phyloP scores from a whole-genome alignment of 2,113 vertebrate species.

The Cebus imitator region DNA sequence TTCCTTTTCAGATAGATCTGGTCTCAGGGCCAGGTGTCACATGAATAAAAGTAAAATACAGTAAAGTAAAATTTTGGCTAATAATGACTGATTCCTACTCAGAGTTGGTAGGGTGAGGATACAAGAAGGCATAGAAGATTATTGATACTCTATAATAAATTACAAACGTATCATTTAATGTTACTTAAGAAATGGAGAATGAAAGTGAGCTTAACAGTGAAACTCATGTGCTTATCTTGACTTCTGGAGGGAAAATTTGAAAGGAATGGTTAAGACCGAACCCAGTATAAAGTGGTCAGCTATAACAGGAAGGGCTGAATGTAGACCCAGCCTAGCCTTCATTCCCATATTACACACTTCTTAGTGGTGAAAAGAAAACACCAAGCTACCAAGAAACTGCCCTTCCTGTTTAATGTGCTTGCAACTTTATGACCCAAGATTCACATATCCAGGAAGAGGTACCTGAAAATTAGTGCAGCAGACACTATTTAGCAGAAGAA shows the following conservation, averaged over 20 bases:
- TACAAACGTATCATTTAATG: neutral
- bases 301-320: neutral
- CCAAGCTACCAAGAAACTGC: neutral
- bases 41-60: neutral
- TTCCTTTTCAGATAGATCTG: neutral
- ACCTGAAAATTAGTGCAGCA: neutral
- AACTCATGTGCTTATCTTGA: neutral
- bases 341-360: no score
- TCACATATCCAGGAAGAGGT: neutral
- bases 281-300: neutral
- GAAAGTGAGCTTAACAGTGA: neutral
- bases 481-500: neutral
- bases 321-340: neutral
- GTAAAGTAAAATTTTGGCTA: neutral
- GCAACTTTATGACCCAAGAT: neutral
- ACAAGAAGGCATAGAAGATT: neutral
- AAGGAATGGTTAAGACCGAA: neutral
- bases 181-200: neutral
- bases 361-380: neutral
- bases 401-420: neutral
- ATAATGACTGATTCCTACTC: neutral
- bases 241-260: neutral
- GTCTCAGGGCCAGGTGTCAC: neutral
- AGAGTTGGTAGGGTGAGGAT: no score
- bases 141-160: neutral